These are phyloP conservation scores for Chascanopsetta lugubris DNA, from an alignment of 2,113 vertebrate species.

Conservation along the genomic window DNA sequence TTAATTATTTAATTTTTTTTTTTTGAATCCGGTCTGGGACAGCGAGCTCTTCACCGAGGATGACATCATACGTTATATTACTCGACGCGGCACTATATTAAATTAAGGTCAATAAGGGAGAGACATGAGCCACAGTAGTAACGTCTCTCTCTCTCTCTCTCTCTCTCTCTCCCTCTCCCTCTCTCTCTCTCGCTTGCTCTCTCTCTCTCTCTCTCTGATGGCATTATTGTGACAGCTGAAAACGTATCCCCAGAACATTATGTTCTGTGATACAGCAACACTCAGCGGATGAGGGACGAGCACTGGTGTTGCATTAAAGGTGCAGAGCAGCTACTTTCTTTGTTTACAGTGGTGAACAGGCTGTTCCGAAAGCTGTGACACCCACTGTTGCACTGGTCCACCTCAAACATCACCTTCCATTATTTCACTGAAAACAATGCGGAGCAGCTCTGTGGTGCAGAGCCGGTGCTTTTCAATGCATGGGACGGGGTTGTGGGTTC, in stretches of 20 bases:
- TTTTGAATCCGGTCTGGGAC: conserved; percentile 3
- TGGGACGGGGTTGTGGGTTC: too few relatives aligned
- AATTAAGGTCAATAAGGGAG: conserved; percentile 46
- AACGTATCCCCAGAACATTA: conserved; percentile 47
- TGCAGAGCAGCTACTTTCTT: too few relatives aligned
- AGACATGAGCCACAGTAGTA: conserved; percentile 52
- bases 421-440: too few relatives aligned
- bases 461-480: too few relatives aligned
- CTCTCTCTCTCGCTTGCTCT: conserved; percentile 26
- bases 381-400: too few relatives aligned
- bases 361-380: too few relatives aligned
- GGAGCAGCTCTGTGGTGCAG: too few relatives aligned
- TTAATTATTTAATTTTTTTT: conserved; percentile 4
- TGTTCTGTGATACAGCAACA: conserved; percentile 24
- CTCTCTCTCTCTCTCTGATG: conserved; percentile 34
- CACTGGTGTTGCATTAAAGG: conserved; percentile 38
- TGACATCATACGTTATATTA: conserved; percentile 34
- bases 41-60: conserved; percentile 16
- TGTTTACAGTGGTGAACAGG: too few relatives aligned
- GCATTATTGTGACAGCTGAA: conserved; percentile 50
- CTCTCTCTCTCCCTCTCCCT: conserved; percentile 24
- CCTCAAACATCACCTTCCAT: too few relatives aligned
- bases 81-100: conserved; percentile 30
- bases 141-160: conserved; percentile 26
- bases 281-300: conserved; percentile 2